Evolutionary conservation across 1,140 invertebrate genomes (phyloP), one percentile per base, ranked within the genome.

Genomic region (Bombus turneri): DNA sequence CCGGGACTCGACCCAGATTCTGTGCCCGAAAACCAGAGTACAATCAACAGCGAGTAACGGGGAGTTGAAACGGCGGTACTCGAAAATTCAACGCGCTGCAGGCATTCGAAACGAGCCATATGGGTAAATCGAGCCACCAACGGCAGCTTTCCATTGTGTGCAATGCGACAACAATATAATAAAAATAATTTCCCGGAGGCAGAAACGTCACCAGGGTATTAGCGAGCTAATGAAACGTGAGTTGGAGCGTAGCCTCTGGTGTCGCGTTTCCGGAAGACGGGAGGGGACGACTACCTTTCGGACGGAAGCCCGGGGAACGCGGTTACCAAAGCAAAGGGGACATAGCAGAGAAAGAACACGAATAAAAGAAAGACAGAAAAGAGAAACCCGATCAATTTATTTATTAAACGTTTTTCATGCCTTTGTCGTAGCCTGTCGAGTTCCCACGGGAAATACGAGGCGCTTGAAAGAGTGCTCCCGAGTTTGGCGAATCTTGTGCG

Each of bases 311-410:
- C 28, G 28, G 59, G 71, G 62, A 62, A 62, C 28, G 28, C 28
- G 59, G 41, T 76, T 76, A 62, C 53, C 53, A 76, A 18, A 59
- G 74, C 59, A 62, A 62, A 62, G 28, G 28, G 57, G 57, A 28
- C 28, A 28, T 8, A 77, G 53, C 25, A 28, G 6, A 12, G 34
- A 41, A 77, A 39, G 39, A 68, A 83, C n/a, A 72, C 39, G 13
- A 69, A 34, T 39, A 53, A n/a, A 43, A 57, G 18, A 37, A 76
- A 37, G 31, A 66, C 15, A 18, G 31, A 81, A 81, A 85, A 79
- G 82, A 90, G 90, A 91, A 91, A 91, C 89, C 87, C 83, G 90
- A 91, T 91, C 90, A 90, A 91, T 91, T 91, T 91, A 91, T 91
- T 91, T 91, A 91, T 91, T 90, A 91, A 91, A 91, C 90, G 90